phyloP scores from a whole-genome alignment of 2,797 vertebrate species.

The Diplodus puntazzo region DNA sequence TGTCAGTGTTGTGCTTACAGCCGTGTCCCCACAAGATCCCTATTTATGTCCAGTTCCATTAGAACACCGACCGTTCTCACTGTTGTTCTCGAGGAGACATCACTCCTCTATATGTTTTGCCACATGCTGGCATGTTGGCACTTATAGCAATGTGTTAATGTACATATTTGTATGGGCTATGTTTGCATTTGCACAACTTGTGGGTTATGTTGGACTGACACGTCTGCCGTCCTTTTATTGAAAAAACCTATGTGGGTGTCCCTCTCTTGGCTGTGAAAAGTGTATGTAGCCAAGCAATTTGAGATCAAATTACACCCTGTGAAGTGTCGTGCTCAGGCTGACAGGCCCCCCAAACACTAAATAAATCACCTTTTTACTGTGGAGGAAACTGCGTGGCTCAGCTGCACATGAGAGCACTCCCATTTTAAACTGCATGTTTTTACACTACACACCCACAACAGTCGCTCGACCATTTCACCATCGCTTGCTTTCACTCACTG shows the following conservation, averaged over 20 bases:
- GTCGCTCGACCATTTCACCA: conserved; percentile 30
- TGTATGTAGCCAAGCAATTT: conserved; percentile 70
- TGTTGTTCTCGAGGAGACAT: conserved; percentile 20
- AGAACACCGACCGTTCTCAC: conserved; percentile 19
- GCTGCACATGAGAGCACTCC: conserved; percentile 63
- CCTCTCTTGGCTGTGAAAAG: conserved; percentile 51
- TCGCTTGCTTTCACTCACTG: conserved; percentile 29
- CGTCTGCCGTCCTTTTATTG: conserved; percentile 45
- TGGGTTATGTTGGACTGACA: conserved; percentile 46
- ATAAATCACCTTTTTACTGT: conserved; percentile 77
- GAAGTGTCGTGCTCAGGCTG: conserved; percentile 58
- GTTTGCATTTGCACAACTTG: conserved; percentile 50
- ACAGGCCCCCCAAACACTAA: conserved; percentile 66
- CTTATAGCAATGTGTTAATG: conserved; percentile 38
- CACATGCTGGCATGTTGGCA: conserved; percentile 40
- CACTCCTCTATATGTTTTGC: conserved; percentile 33
- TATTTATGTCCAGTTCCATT: background rate
- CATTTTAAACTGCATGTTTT: conserved; percentile 67
- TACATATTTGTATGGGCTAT: conserved; percentile 34
- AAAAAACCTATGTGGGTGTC: conserved; percentile 52
- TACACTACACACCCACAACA: conserved; percentile 52
- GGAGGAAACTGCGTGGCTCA: conserved; percentile 58
- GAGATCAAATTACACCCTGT: conserved; percentile 72
- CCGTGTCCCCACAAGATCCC: background rate
- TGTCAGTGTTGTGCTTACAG: background rate